Conservation (phyloP, 2,113 vertebrate genomes). For the Cryptomyrus ogoouensis region DNA sequence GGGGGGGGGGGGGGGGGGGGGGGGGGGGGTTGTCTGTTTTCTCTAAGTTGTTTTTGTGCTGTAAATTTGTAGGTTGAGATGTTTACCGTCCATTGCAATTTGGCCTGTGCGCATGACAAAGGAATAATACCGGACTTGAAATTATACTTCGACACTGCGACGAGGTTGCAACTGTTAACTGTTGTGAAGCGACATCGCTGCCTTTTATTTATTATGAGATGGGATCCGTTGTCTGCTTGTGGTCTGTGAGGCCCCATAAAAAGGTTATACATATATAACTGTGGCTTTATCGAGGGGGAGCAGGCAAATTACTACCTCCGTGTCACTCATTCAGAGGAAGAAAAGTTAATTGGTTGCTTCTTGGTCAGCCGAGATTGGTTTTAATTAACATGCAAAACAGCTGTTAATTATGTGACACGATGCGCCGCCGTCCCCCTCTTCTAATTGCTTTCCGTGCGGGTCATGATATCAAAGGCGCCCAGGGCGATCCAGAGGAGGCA, state of each 20-base stretch:
- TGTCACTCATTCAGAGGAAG: slow-evolving; percentile 40
- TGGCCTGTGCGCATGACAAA: not conserved
- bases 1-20: no score
- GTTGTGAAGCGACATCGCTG: not conserved
- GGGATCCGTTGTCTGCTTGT: not conserved
- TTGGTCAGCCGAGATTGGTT: slow-evolving; percentile 57
- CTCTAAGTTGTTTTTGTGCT: no score
- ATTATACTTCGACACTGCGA: not conserved
- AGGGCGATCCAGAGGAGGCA: not conserved
- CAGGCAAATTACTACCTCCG: slow-evolving; percentile 42
- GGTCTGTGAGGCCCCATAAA: slow-evolving; percentile 18
- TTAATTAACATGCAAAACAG: slow-evolving; percentile 58
- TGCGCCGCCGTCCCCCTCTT: slow-evolving; percentile 45
- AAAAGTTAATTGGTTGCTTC: slow-evolving; percentile 59
- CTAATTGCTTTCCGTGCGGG: slow-evolving; percentile 51
- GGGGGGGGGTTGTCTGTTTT: no score
- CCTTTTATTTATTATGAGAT: not conserved
- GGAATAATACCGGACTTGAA: not conserved
- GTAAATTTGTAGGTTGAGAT: not conserved
- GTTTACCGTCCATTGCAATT: not conserved
- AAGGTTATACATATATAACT: slow-evolving; percentile 40
- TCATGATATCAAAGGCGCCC: slow-evolving; percentile 49
- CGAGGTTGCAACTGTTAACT: not conserved
- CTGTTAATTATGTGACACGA: slow-evolving; percentile 58
- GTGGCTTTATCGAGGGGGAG: slow-evolving; percentile 42